These are phyloP conservation scores for Leiothrix lutea DNA, from an alignment of 2,113 vertebrate species.

Conservation along the genomic window DNA sequence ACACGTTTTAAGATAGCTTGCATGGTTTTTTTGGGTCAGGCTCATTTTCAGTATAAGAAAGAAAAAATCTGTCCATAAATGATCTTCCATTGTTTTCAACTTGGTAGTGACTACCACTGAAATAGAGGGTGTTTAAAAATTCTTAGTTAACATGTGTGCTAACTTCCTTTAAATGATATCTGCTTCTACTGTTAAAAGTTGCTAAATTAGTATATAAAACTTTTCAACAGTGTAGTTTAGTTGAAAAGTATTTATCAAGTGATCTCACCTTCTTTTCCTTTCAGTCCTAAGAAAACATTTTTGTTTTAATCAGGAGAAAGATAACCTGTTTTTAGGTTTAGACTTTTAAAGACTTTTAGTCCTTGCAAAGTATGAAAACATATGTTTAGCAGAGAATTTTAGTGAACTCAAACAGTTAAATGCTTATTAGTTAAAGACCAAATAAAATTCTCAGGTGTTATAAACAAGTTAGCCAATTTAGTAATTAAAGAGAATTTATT, in stretches of 20 bases:
- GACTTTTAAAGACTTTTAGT: background rate
- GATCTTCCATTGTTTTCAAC: background rate
- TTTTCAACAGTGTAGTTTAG: background rate
- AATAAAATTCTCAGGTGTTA: background rate
- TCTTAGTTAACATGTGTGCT: background rate
- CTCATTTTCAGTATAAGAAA: background rate
- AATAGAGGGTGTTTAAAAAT: background rate
- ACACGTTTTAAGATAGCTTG: background rate
- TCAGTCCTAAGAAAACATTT: background rate
- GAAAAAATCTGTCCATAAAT: background rate
- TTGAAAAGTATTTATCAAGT: background rate
- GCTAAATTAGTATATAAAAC: background rate
- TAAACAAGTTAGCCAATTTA: no score
- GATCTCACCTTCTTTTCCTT: background rate
- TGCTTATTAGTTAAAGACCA: background rate
- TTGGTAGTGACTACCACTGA: background rate
- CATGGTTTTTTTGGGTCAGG: accelerated
- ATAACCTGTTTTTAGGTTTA: background rate
- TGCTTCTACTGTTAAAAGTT: background rate
- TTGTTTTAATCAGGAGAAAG: background rate
- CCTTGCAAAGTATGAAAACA: background rate
- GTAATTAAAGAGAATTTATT: no score
- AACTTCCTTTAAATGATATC: background rate
- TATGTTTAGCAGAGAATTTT: background rate
- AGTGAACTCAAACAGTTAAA: background rate